Evolutionary conservation across 2,888 invertebrate genomes (phyloP), one percentile per base, ranked within the genome.

Genomic region (Cheilosia vernalis): DNA sequence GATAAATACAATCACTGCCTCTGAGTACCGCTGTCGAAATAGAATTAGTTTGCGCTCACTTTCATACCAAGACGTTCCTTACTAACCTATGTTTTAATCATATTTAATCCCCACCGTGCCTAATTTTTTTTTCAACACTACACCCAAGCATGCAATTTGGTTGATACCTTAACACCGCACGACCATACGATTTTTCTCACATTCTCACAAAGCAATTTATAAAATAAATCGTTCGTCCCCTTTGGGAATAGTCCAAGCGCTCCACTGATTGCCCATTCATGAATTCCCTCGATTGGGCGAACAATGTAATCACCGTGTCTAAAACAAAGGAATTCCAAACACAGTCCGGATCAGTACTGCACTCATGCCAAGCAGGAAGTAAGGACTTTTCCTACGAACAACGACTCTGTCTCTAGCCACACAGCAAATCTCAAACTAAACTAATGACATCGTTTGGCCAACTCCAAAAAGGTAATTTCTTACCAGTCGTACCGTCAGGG

Each of bases 381-480:
- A 81, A 77, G 77, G 72, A 85, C 76, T 61, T 42, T 60, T 61
- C 30, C 9, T 27, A 73, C 42, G 44, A 79, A 47, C 67, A 33
- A 53, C 58, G 37, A 49, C 40, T 63, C 47, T 42, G 42, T 15
- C 51, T 42, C 17, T 21, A 42, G 61, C 76, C 72, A 69, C 73
- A 74, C 73, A 47, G 63, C 63, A 73, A 64, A 82, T 67, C 47
- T 56, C 21, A 56, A 66, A 81, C 85, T 85, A 85, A 85, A 81
- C 85, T 85, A 85, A 85, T 85, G 85, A 85, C 85, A 85, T 77
- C 81, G 81, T 76, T 81, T 85, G 66, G 80, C 72, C 53, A 85
- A 85, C 66, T 81, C 81, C 53, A 80, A 84, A 84, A 69, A 84
- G 80, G 84, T 84, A 84, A 84, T 84, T 80, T 84, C 70, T 30